These are phyloP conservation scores for Cynopterus brachyotis DNA, from an alignment of 2,113 vertebrate species.

Conservation along the genomic window DNA sequence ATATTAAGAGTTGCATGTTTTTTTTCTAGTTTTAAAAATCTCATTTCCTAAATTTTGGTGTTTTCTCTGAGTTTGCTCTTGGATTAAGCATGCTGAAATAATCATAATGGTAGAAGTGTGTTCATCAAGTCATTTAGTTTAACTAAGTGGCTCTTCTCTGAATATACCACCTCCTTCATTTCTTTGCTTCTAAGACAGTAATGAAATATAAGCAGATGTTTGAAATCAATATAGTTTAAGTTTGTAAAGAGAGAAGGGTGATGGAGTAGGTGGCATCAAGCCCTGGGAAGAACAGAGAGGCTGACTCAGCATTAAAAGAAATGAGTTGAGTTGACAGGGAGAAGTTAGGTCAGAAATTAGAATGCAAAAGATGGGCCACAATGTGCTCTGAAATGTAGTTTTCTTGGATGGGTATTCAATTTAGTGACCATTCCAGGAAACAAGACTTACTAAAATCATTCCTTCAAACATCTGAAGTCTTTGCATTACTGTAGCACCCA, in stretches of 20 bases:
- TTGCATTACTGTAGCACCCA: not conserved
- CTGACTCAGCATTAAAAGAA: not conserved
- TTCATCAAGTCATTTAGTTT: not conserved
- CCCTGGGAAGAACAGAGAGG: not conserved
- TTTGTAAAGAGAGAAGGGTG: not conserved
- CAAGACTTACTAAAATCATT: not conserved
- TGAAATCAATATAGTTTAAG: not conserved
- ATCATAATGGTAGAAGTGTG: not conserved
- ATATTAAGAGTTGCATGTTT: not conserved
- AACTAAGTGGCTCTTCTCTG: not conserved
- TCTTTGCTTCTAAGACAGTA: not conserved
- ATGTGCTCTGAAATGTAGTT: too few relatives aligned
- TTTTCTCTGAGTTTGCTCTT: not conserved
- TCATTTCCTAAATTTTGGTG: not conserved
- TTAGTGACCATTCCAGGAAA: not conserved
- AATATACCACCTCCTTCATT: not conserved
- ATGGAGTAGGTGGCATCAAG: not conserved
- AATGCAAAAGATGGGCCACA: not conserved
- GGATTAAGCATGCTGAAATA: not conserved
- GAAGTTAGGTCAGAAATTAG: not conserved
- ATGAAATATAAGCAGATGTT: not conserved
- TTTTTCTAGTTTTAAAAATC: not conserved
- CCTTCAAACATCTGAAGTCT: not conserved
- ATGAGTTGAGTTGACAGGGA: not conserved
- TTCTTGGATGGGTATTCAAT: not conserved